Conservation (phyloP, 2,797 vertebrate species). For the Chaetophractus vellerosus region DNA sequence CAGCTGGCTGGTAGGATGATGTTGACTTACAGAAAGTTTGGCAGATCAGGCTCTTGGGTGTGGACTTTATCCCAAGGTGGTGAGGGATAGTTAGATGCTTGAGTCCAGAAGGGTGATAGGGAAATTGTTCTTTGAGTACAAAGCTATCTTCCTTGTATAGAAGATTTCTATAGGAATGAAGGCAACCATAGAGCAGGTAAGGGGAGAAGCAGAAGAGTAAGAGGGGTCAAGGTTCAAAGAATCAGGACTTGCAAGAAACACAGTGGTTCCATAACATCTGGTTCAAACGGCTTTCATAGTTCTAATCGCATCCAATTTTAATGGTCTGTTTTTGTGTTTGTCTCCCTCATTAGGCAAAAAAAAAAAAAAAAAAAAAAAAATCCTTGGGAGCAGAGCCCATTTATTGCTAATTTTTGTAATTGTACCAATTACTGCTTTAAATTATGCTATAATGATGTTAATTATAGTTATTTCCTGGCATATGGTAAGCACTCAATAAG, state of each 20-base stretch:
- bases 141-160: neutral
- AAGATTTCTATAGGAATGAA: neutral
- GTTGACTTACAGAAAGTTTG: neutral
- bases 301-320: neutral
- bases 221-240: neutral
- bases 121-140: neutral
- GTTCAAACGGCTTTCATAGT: neutral
- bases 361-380: too few relatives aligned
- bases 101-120: neutral
- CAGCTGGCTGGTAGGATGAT: neutral
- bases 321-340: neutral
- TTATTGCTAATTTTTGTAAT: neutral
- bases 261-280: accelerated
- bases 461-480: constrained; percentile 8
- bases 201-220: neutral
- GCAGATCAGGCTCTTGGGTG: neutral
- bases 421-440: neutral
- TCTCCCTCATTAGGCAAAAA: neutral
- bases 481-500: neutral
- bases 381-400: neutral
- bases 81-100: neutral
- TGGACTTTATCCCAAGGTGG: neutral
- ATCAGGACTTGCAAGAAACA: neutral
- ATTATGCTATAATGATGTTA: neutral
- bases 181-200: neutral